Conservation (phyloP, 2,888 invertebrate species). For the Cremastobaeus sp. region DNA sequence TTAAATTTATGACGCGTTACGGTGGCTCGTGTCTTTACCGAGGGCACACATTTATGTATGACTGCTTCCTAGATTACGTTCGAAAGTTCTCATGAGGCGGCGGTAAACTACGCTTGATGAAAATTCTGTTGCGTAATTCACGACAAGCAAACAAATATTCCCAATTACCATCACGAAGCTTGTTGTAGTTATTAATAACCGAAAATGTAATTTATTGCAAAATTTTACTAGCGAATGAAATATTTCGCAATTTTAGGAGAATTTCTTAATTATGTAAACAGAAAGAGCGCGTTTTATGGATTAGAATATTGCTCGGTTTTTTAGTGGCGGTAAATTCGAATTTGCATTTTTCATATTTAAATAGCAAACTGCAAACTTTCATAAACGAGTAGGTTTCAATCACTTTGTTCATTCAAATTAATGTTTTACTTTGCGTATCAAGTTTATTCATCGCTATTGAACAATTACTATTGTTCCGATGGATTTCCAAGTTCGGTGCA, state of each 20-base stretch:
- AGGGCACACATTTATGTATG: slow-evolving; percentile 44
- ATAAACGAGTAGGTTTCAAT: too few relatives aligned
- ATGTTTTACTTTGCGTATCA: background rate
- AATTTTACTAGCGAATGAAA: too few relatives aligned
- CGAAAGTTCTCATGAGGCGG: slow-evolving; percentile 58
- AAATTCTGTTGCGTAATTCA: slow-evolving; percentile 58
- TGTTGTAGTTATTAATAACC: slow-evolving; percentile 43
- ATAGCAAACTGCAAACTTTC: too few relatives aligned
- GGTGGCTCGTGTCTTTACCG: slow-evolving; percentile 23
- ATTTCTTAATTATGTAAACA: too few relatives aligned
- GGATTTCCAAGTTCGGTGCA: slow-evolving; percentile 25
- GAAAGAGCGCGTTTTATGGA: too few relatives aligned
- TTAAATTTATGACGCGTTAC: slow-evolving; percentile 25
- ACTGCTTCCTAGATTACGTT: slow-evolving; percentile 56
- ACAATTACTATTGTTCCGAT: slow-evolving; percentile 5
- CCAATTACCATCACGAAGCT: slow-evolving; percentile 52
- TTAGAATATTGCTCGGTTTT: too few relatives aligned
- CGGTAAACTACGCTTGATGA: slow-evolving; percentile 54
- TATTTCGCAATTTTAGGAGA: too few relatives aligned
- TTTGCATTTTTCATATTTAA: too few relatives aligned
- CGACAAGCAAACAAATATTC: slow-evolving; percentile 52
- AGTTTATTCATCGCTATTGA: slow-evolving; percentile 7
- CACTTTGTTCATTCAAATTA: background rate
- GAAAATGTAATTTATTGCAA: slow-evolving; percentile 38
- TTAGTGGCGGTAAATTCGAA: too few relatives aligned